Conservation (phyloP, 2,888 invertebrate genomes). For the Eretmocerus hayati region DNA sequence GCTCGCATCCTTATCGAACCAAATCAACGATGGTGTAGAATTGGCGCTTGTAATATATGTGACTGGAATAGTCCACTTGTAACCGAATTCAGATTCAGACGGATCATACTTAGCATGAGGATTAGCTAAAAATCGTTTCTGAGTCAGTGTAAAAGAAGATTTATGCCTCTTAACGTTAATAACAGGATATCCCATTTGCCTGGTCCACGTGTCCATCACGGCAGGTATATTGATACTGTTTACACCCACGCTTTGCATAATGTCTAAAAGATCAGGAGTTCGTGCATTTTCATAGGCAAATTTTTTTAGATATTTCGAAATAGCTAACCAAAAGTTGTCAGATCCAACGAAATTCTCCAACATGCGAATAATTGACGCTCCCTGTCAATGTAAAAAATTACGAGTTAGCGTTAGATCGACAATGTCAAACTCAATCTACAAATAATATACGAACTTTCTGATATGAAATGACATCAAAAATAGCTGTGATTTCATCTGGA, state of each 20-base stretch:
- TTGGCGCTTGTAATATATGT: slow-evolving; percentile 61
- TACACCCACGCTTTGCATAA: slow-evolving; percentile 55
- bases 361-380: slow-evolving; percentile 84
- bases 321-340: slow-evolving; percentile 64
- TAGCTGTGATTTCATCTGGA: slow-evolving; percentile 84
- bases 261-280: slow-evolving; percentile 69
- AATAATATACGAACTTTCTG: slow-evolving; percentile 60
- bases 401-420: no score
- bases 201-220: slow-evolving; percentile 84
- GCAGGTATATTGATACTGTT: slow-evolving; percentile 51
- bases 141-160: slow-evolving; percentile 57
- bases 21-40: slow-evolving; percentile 33
- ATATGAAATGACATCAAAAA: slow-evolving; percentile 88
- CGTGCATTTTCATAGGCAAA: slow-evolving; percentile 69
- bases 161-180: slow-evolving; percentile 54
- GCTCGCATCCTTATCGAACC: slow-evolving; percentile 40
- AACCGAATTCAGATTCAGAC: slow-evolving; percentile 44
- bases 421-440: no score
- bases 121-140: slow-evolving; percentile 69
- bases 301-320: slow-evolving; percentile 66
- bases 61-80: slow-evolving; percentile 81
- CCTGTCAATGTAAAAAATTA: no score
- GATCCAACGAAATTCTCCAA: slow-evolving; percentile 72
- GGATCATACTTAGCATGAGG: slow-evolving; percentile 51
- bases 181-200: slow-evolving; percentile 82